phyloP scores from a whole-genome alignment of 2,888 invertebrate genomes.

The Eumerus sabulonum region DNA sequence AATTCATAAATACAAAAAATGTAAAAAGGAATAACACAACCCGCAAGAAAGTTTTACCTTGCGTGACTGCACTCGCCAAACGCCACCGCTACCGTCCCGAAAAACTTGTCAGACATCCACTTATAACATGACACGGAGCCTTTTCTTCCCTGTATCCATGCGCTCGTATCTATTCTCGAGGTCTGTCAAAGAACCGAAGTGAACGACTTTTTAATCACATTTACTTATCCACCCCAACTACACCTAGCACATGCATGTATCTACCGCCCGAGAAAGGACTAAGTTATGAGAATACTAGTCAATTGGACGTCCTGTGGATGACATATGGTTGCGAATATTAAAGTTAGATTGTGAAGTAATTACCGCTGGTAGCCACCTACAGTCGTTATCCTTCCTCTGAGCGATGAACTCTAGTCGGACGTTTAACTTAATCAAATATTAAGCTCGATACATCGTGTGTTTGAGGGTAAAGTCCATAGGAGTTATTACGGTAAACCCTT shows the following conservation, averaged over 20 bases:
- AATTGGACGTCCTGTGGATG: conserved; percentile 45
- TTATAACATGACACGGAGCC: conserved; percentile 41
- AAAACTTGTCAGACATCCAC: conserved; percentile 66
- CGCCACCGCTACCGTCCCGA: conserved; percentile 28
- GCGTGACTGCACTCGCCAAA: conserved; percentile 63
- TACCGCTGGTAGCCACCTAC: conserved; percentile 22
- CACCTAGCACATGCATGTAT: not conserved
- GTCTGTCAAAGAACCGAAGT: conserved; percentile 38
- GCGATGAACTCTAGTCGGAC: conserved; percentile 43
- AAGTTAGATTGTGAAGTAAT: conserved; percentile 59
- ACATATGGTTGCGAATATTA: conserved; percentile 67
- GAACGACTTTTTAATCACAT: conserved; percentile 67
- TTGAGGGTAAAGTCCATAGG: conserved; percentile 9
- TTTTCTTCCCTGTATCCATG: not conserved
- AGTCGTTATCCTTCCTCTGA: conserved; percentile 19
- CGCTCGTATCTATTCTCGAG: conserved; percentile 13
- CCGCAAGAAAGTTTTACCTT: conserved; percentile 61
- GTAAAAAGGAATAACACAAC: conserved; percentile 10
- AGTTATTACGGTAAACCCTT: conserved; percentile 38
- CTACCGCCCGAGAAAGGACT: conserved; percentile 3
- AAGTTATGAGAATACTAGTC: conserved; percentile 50
- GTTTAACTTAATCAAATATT: conserved; percentile 59
- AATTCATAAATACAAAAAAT: conserved; percentile 43
- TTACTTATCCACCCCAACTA: conserved; percentile 18
- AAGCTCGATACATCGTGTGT: conserved; percentile 27